Evolutionary conservation across 2,888 invertebrate species (phyloP).

Genomic region (Acanthopleura granulata): DNA sequence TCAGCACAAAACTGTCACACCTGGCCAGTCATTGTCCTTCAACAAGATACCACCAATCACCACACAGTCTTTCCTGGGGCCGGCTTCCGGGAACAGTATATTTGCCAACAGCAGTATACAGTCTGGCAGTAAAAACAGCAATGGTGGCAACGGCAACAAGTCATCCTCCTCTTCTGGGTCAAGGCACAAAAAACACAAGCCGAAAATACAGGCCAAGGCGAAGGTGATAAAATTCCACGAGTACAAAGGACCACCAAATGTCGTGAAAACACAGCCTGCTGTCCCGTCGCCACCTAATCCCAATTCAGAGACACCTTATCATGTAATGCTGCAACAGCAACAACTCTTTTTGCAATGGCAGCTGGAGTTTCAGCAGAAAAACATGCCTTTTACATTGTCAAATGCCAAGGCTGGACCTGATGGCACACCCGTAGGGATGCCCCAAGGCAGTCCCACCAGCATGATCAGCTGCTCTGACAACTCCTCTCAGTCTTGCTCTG

Average conservation of each 20-base stretch:
- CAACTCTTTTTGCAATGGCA: constrained; percentile 91
- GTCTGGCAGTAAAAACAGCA: constrained; percentile 31
- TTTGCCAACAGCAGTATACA: constrained; percentile 30
- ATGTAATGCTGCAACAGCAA: constrained; percentile 84
- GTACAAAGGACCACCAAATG: constrained; percentile 85
- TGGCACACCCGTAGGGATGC: constrained; percentile 18
- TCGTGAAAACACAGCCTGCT: constrained; percentile 76
- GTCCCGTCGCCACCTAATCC: constrained; percentile 19
- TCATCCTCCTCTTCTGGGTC: constrained; percentile 42
- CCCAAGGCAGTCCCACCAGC: not conserved
- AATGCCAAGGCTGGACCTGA: constrained; percentile 19
- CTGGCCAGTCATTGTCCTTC: constrained; percentile 33
- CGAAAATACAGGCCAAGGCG: constrained; percentile 82
- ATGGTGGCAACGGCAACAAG: constrained; percentile 37
- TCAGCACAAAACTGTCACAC: not conserved
- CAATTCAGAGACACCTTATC: constrained; percentile 51
- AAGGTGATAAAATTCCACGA: constrained; percentile 97
- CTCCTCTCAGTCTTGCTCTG: constrained; percentile 62
- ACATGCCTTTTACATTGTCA: constrained; percentile 40
- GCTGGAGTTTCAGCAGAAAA: constrained; percentile 84
- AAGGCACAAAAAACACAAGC: constrained; percentile 81
- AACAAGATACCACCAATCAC: constrained; percentile 39
- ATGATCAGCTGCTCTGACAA: not conserved
- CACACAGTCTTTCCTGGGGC: constrained; percentile 34
- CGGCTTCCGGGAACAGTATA: constrained; percentile 29